Percentiles rank a stretch among this genome's conserved stretches.
phyloP scores from a whole-genome alignment of 2,797 vertebrate genomes.

The Calcarius lapponicus region DNA sequence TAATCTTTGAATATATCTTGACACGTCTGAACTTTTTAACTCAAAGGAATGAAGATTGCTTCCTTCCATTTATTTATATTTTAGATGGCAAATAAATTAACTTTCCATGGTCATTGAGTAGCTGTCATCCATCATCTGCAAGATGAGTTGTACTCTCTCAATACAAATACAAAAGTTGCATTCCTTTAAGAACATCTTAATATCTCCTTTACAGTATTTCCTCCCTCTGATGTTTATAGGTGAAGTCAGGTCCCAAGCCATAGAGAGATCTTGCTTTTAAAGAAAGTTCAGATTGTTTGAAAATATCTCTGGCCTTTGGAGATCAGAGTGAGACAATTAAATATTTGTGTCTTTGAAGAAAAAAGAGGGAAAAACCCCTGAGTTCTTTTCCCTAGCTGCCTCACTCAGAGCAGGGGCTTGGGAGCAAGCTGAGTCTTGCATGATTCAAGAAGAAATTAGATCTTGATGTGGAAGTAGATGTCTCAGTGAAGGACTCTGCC shows the following conservation, averaged over 20 bases:
- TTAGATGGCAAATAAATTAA: neutral
- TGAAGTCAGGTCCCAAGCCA: neutral
- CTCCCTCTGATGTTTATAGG: neutral
- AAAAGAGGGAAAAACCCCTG: accelerated
- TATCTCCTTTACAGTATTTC: neutral
- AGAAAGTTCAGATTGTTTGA: neutral
- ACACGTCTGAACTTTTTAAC: neutral
- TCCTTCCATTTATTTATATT: neutral
- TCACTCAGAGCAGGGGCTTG: neutral
- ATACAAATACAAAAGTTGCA: neutral
- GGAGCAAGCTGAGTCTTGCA: neutral
- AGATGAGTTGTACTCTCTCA: neutral
- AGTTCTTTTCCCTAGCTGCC: neutral
- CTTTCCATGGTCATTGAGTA: neutral
- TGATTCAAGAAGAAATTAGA: neutral
- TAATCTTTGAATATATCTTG: neutral
- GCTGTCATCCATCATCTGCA: neutral
- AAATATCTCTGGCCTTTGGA: neutral
- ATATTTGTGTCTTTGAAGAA: neutral
- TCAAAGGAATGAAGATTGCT: neutral
- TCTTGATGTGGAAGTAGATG: neutral
- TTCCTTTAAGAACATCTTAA: neutral
- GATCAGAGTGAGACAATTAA: neutral
- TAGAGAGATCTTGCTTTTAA: neutral
- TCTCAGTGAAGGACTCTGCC: neutral